These are phyloP conservation scores for Xylophagus ater DNA, from an alignment of 2,888 invertebrate species.

Conservation along the genomic window DNA sequence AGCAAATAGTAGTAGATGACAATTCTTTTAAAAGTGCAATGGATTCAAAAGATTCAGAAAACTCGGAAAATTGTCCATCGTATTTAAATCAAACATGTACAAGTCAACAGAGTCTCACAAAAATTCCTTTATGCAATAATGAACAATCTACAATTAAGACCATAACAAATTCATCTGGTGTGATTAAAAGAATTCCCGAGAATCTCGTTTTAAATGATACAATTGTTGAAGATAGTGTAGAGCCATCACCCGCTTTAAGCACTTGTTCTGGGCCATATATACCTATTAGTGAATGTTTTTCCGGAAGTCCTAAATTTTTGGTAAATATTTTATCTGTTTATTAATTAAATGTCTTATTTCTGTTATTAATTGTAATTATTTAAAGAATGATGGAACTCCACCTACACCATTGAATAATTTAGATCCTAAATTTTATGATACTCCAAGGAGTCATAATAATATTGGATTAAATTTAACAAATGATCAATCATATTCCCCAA, in stretches of 20 bases:
- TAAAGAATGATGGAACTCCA: conserved; percentile 27
- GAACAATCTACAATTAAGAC: conserved; percentile 14
- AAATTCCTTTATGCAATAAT: no score
- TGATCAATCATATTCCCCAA: conserved; percentile 40
- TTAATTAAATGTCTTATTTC: not conserved
- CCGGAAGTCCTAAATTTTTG: conserved; percentile 51
- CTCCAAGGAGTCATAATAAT: conserved; percentile 36
- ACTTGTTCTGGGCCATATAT: conserved; percentile 75
- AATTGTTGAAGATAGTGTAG: conserved; percentile 33
- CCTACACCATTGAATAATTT: conserved; percentile 37
- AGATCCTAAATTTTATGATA: conserved; percentile 47
- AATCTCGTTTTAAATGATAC: conserved; percentile 34
- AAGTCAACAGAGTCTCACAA: no score
- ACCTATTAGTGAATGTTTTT: conserved; percentile 84
- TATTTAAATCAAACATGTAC: no score
- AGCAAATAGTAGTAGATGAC: no score
- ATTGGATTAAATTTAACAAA: conserved; percentile 39
- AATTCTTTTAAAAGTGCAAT: no score
- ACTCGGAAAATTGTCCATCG: no score
- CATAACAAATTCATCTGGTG: conserved; percentile 20
- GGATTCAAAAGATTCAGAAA: no score
- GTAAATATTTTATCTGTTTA: conserved; percentile 16
- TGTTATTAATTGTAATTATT: conserved; percentile 2
- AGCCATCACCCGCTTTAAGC: conserved; percentile 52
- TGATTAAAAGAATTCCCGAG: conserved; percentile 37